A percentile compares a stretch with the other conserved stretches of the same genome.
Conservation (phyloP, 1,140 invertebrate species). For the Atopsyche davidsoni region DNA sequence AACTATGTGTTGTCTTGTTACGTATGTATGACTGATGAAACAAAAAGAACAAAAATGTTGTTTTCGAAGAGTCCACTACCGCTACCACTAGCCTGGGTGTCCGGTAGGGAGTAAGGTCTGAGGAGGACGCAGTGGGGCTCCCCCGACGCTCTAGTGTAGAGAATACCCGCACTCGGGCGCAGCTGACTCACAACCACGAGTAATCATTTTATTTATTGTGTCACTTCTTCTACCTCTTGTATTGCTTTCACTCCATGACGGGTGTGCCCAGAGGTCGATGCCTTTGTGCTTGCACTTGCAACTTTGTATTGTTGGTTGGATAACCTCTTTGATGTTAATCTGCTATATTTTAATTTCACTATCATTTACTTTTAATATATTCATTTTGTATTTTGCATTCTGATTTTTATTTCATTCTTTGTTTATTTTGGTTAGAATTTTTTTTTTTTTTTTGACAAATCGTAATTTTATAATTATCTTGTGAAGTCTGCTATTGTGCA, state of each 20-base stretch:
- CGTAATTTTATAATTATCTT: no score
- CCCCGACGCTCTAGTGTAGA: conserved; percentile 6
- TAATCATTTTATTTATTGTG: conserved; percentile 32
- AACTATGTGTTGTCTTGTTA: conserved; percentile 24
- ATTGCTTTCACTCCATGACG: conserved; percentile 26
- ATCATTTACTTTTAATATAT: no score
- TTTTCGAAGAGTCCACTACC: conserved; percentile 27
- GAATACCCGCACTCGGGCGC: conserved; percentile 11
- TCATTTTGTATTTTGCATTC: background rate
- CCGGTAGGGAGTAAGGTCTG: conserved; percentile 20
- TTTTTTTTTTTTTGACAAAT: no score
- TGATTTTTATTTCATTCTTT: conserved; percentile 2
- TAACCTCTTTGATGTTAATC: conserved; percentile 15
- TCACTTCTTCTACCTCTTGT: conserved; percentile 22
- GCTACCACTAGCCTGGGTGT: conserved; percentile 22
- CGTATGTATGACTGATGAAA: conserved; percentile 27
- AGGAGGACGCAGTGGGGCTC: conserved; percentile 15
- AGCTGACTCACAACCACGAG: conserved; percentile 24
- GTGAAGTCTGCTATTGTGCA: no score
- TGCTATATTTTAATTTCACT: conserved; percentile 16
- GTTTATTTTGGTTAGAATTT: conserved; percentile 1
- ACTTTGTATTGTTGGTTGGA: conserved; percentile 20
- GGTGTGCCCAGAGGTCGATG: conserved; percentile 24
- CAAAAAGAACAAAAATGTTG: conserved; percentile 26
- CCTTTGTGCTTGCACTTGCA: conserved; percentile 6